These are phyloP conservation scores for Ochropleura plecta DNA, from an alignment of 2,888 invertebrate species.

Conservation along the genomic window DNA sequence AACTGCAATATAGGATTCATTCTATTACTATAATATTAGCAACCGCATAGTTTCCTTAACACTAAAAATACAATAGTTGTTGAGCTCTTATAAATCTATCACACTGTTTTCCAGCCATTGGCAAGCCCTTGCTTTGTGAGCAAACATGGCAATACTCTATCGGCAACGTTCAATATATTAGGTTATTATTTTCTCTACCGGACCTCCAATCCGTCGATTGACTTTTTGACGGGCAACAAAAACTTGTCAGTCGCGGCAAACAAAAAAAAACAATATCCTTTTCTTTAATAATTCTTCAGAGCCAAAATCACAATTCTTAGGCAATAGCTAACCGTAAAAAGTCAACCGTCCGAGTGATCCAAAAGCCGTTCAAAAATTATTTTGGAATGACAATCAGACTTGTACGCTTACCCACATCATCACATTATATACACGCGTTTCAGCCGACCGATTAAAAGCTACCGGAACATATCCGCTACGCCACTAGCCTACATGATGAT, in stretches of 20 bases:
- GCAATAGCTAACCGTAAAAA: conserved; percentile 43
- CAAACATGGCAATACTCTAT: conserved; percentile 84
- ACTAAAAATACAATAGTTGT: conserved; percentile 77
- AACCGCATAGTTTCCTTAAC: conserved; percentile 78
- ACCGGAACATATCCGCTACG: conserved; percentile 2
- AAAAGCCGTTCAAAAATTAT: conserved; percentile 65
- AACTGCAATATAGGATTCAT: conserved; percentile 78
- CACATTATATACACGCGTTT: conserved; percentile 54
- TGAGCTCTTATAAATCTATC: conserved; percentile 86
- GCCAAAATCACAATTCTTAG: conserved; percentile 58
- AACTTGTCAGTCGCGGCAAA: conserved; percentile 44
- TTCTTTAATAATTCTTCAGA: conserved; percentile 37
- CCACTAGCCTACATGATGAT: conserved; percentile 91
- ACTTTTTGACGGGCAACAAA: conserved; percentile 46
- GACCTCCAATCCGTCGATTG: conserved; percentile 58
- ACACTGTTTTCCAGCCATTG: conserved; percentile 82
- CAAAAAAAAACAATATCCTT: conserved; percentile 24
- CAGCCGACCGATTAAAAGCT: conserved; percentile 28
- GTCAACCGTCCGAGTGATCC: conserved; percentile 52
- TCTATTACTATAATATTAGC: conserved; percentile 80
- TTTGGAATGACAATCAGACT: conserved; percentile 87
- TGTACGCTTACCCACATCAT: conserved; percentile 70
- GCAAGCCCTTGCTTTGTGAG: conserved; percentile 83
- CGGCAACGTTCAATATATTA: conserved; percentile 73
- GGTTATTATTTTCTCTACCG: conserved; percentile 53